phyloP scores from a whole-genome alignment of 2,113 vertebrate genomes.

The Motacilla tschutschensis region DNA sequence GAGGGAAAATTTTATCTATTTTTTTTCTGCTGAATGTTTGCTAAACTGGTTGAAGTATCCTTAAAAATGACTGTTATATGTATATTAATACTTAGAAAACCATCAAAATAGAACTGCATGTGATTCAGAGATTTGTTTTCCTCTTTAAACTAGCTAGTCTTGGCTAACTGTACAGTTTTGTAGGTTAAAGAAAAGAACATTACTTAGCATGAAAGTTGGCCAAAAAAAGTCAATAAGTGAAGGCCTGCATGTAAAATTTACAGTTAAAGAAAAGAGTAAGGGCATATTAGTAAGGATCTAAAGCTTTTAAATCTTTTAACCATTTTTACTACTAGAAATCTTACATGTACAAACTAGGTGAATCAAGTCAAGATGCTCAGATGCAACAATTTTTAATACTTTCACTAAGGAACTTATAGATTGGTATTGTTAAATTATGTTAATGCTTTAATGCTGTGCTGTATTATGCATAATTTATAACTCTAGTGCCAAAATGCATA shows the following conservation, averaged over 20 bases:
- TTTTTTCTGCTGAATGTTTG: not conserved
- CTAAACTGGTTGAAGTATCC: not conserved
- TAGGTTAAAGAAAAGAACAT: not conserved
- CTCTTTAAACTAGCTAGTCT: not conserved
- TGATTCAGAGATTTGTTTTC: not conserved
- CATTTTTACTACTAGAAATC: not conserved
- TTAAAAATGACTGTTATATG: not conserved
- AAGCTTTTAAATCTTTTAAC: not conserved
- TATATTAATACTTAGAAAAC: not conserved
- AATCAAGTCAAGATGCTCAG: not conserved
- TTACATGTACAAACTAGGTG: not conserved
- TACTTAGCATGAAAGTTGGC: not conserved
- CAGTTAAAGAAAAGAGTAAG: not conserved
- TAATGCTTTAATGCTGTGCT: constrained; percentile 63
- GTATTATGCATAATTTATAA: constrained; percentile 64
- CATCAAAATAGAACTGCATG: not conserved
- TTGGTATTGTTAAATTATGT: constrained; percentile 54
- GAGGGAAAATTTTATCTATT: not conserved
- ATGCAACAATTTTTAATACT: constrained; percentile 3
- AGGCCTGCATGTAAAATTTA: not conserved
- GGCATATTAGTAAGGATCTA: not conserved
- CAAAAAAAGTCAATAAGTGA: not conserved
- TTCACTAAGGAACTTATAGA: constrained; percentile 21
- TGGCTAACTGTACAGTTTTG: not conserved
- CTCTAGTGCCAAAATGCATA: constrained; percentile 41